A percentile compares a stretch with the other conserved stretches of the same genome.
These are phyloP conservation scores for Teleopsis dalmanni DNA, from an alignment of 1,140 invertebrate genomes.

Conservation along the genomic window DNA sequence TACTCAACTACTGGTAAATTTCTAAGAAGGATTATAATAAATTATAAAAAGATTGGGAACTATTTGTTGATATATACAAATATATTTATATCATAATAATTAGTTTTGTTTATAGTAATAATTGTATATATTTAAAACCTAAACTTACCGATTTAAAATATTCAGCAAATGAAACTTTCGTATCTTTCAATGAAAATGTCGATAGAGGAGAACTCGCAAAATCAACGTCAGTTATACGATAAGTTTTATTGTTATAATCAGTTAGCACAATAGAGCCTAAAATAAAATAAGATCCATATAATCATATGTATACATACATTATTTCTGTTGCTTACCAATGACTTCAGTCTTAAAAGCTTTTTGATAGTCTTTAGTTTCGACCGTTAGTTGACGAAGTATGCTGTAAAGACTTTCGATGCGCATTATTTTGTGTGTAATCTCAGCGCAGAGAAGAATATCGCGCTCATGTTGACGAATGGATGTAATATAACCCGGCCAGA, in stretches of 20 bases:
- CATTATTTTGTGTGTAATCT: constrained; percentile 71
- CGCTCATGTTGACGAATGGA: constrained; percentile 71
- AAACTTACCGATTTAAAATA: too few relatives aligned
- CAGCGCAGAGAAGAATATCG: constrained; percentile 61
- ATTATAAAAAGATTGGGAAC: too few relatives aligned
- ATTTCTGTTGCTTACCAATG: too few relatives aligned
- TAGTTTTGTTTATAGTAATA: too few relatives aligned
- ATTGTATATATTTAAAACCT: too few relatives aligned
- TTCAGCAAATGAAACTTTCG: constrained; percentile 57
- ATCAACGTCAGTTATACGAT: constrained; percentile 80
- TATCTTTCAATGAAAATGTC: constrained; percentile 51
- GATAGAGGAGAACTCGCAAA: constrained; percentile 54
- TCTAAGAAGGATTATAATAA: too few relatives aligned
- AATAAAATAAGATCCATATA: too few relatives aligned
- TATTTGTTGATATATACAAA: too few relatives aligned
- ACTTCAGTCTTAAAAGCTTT: constrained; percentile 53
- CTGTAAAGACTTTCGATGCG: constrained; percentile 52
- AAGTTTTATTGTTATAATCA: constrained; percentile 85
- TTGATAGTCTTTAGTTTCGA: constrained; percentile 47
- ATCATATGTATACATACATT: too few relatives aligned
- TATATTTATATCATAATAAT: too few relatives aligned
- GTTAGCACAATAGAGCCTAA: constrained; percentile 75
- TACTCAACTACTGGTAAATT: too few relatives aligned
- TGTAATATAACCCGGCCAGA: constrained; percentile 75
- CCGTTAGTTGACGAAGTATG: constrained; percentile 48